Percentiles rank a stretch among this genome's conserved stretches.
Evolutionary conservation across 2,888 invertebrate genomes (phyloP).

Genomic region (Phengaris arion): DNA sequence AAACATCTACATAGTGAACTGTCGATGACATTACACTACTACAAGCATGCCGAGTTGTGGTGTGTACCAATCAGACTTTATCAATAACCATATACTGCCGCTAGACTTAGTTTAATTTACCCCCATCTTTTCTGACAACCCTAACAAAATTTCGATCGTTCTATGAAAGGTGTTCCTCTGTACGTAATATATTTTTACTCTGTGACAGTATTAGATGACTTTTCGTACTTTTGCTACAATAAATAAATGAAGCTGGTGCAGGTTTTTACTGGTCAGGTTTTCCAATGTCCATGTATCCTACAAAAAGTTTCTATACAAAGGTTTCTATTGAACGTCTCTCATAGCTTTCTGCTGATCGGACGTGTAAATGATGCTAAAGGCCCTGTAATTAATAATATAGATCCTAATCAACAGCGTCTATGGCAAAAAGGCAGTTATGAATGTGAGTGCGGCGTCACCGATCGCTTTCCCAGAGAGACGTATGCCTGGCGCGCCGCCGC

Average conservation of each 20-base stretch:
- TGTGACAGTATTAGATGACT: not conserved
- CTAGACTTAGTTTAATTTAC: too few species aligned
- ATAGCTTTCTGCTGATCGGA: constrained; percentile 10
- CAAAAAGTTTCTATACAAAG: not conserved
- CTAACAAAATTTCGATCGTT: too few species aligned
- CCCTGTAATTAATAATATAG: constrained; percentile 14
- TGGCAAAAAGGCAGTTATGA: not conserved
- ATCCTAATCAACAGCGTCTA: constrained; percentile 4
- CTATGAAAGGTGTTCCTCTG: too few species aligned
- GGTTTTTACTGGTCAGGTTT: not conserved
- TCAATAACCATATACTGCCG: too few species aligned
- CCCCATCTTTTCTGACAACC: too few species aligned
- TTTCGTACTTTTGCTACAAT: not conserved
- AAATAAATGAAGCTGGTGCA: not conserved
- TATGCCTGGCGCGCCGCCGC: constrained; percentile 12
- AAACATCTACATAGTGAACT: too few species aligned
- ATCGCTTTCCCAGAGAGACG: constrained; percentile 23
- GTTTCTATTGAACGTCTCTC: not conserved
- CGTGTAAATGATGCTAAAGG: constrained; percentile 15
- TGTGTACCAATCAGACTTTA: too few species aligned
- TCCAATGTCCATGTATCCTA: not conserved
- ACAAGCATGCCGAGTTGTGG: too few species aligned
- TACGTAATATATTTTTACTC: not conserved
- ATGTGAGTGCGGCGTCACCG: constrained; percentile 23
- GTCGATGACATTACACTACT: too few species aligned